Conservation (phyloP, 1,140 invertebrate species). For the Lethrus apterus region DNA sequence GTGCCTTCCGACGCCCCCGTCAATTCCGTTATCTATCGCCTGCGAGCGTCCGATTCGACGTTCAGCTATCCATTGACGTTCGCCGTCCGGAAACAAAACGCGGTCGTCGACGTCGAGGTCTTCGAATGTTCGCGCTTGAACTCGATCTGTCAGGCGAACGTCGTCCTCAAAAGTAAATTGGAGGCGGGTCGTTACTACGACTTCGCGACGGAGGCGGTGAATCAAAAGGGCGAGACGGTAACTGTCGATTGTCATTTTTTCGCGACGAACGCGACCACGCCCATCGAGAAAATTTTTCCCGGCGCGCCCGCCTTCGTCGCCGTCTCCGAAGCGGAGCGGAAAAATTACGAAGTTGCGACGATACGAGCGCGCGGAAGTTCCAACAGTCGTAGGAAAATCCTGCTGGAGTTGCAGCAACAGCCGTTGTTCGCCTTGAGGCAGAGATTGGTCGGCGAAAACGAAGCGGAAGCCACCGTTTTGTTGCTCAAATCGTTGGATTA, state of each 20-base stretch:
- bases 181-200: conserved; percentile 73
- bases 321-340: conserved; percentile 66
- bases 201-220: conserved; percentile 67
- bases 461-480: conserved; percentile 67
- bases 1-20: conserved; percentile 74
- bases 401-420: conserved; percentile 69
- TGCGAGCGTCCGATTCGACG: conserved; percentile 78
- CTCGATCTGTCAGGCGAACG: conserved; percentile 77
- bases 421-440: conserved; percentile 69
- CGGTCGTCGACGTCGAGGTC: conserved; percentile 66
- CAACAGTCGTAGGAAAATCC: conserved; percentile 63
- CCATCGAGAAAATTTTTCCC: conserved; percentile 72
- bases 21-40: conserved; percentile 74
- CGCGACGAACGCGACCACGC: conserved; percentile 72
- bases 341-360: conserved; percentile 72
- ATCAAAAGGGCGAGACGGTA: conserved; percentile 69
- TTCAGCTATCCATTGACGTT: conserved; percentile 79
- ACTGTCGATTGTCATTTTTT: conserved; percentile 73
- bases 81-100: conserved; percentile 59
- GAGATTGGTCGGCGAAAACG: conserved; percentile 61
- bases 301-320: conserved; percentile 71
- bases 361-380: conserved; percentile 72
- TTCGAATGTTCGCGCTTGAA: conserved; percentile 75
- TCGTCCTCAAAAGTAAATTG: conserved; percentile 64
- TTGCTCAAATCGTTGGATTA: conserved; percentile 72